Percentiles rank a stretch among this genome's conserved stretches.
phyloP scores from a whole-genome alignment of 2,888 invertebrate genomes.

The Odontocolon sp. region DNA sequence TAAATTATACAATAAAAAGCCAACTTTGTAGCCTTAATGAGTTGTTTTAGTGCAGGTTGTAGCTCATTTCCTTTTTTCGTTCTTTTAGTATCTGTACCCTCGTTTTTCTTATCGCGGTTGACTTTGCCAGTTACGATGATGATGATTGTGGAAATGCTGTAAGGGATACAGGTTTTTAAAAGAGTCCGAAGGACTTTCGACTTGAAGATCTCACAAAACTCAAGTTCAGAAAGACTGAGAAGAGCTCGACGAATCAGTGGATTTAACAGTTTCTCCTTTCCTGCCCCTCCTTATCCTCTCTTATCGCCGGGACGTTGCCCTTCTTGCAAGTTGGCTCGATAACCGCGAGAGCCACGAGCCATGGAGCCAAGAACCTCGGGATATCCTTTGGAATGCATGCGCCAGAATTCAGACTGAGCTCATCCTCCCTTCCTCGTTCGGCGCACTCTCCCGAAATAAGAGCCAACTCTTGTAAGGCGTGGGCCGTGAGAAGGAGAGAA shows the following conservation, averaged over 20 bases:
- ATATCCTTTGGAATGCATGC: slow-evolving; percentile 53
- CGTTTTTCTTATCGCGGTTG: slow-evolving; percentile 38
- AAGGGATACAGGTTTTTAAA: slow-evolving; percentile 49
- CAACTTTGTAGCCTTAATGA: slow-evolving; percentile 27
- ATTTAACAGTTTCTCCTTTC: slow-evolving; percentile 38
- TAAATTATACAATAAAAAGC: slow-evolving; percentile 19
- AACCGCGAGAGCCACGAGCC: slow-evolving; percentile 32
- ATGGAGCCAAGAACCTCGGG: slow-evolving; percentile 22
- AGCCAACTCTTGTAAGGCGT: slow-evolving; percentile 60
- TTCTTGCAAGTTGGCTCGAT: slow-evolving; percentile 31
- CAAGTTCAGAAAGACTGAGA: slow-evolving; percentile 23
- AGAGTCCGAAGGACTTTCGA: slow-evolving; percentile 1
- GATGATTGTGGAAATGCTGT: not conserved
- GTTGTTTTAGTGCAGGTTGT: slow-evolving; percentile 19
- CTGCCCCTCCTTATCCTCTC: slow-evolving; percentile 47
- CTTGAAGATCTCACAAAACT: slow-evolving; percentile 23
- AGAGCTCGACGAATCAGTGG: slow-evolving; percentile 12
- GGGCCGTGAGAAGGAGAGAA: slow-evolving; percentile 44
- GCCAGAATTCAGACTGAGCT: slow-evolving; percentile 36
- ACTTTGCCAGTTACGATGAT: slow-evolving; percentile 16
- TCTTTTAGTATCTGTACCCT: slow-evolving; percentile 22
- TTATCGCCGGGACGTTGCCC: slow-evolving; percentile 58
- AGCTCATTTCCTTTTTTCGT: not conserved
- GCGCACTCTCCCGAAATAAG: slow-evolving; percentile 55
- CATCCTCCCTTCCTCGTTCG: slow-evolving; percentile 32